These are phyloP conservation scores for Tachyglossus aculeatus DNA, from an alignment of 2,797 vertebrate genomes.

Conservation along the genomic window DNA sequence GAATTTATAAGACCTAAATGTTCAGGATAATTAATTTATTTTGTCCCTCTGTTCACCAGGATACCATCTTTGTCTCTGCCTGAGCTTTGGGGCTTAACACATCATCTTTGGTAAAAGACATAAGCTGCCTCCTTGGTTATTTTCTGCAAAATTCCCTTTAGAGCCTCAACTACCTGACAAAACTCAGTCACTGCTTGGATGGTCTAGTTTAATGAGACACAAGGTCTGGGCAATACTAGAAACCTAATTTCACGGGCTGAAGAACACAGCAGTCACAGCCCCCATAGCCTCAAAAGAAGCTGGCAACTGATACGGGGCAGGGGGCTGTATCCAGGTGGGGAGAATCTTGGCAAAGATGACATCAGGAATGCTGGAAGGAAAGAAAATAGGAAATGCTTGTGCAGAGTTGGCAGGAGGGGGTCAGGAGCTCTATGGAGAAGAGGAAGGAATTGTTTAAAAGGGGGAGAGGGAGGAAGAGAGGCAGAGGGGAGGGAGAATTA, in stretches of 20 bases:
- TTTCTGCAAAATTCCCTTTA: neutral
- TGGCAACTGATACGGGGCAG: neutral
- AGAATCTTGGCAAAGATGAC: too few relatives aligned
- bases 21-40: too few relatives aligned
- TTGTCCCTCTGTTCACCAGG: neutral
- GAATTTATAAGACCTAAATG: too few relatives aligned
- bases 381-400: too few relatives aligned
- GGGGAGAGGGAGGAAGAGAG: too few relatives aligned
- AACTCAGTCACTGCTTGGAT: neutral
- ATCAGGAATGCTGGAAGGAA: too few relatives aligned
- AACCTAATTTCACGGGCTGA: neutral
- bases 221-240: conserved; percentile 1
- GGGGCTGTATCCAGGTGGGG: too few relatives aligned
- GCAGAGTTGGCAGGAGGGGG: too few relatives aligned
- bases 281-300: neutral
- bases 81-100: neutral
- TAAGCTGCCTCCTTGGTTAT: conserved; percentile 15
- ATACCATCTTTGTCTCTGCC: neutral
- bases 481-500: too few relatives aligned
- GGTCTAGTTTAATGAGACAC: neutral
- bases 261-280: neutral
- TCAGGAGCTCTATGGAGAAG: too few relatives aligned
- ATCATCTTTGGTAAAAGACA: conserved; percentile 6
- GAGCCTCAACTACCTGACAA: neutral
- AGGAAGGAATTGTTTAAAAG: too few relatives aligned